Evolutionary conservation across 2,797 vertebrate species (phyloP), one percentile per base, ranked within the genome.

Genomic region (Pagetopsis macropterus): DNA sequence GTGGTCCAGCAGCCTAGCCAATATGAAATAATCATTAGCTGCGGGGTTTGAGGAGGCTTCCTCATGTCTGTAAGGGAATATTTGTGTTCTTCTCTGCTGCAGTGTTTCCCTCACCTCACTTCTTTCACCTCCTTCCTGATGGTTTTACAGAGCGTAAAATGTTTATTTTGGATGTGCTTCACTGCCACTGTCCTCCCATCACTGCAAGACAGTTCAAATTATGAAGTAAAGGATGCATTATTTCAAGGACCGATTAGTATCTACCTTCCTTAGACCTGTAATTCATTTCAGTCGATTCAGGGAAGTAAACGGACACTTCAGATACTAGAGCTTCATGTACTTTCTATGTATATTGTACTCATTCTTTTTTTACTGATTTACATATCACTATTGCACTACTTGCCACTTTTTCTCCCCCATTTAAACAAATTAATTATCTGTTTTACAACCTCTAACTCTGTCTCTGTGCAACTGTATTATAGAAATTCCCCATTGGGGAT

Each of bases 61-160:
- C 54, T 43, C 11, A 13, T 8, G 9, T 23, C 33, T 37, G 33
- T 37, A 9, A 9, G 33, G 33, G 8, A 37, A 37, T 37, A 0
- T 2, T 14, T 1, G 4, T 7, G 40, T 16, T 40, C 2, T 16
- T 16, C n/a, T 19, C 3, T 1, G 19, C 64, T 16, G 43, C 9
- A 45, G 6, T 19, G 11, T n/a, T 64, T 33, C 27, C 61, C 17
- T 85, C 79, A 95, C 94, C 95, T 90, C 7, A 95, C 92, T 83
- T 94, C 93, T 79, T 95, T 95, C 43, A 95, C 93, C 76, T 96
- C 94, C 86, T 92, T 94, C 65, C 94, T 89, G 76, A 95, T 92
- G 43, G 87, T 93, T 89, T 95, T 95, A 17, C 92, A 88, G 3
- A 95, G 87, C 5, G 91, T 86, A 71, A 95, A 95, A 64, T 94